These are phyloP conservation scores for Drosophila affinis DNA, from an alignment of 2,888 invertebrate species.

Conservation along the genomic window DNA sequence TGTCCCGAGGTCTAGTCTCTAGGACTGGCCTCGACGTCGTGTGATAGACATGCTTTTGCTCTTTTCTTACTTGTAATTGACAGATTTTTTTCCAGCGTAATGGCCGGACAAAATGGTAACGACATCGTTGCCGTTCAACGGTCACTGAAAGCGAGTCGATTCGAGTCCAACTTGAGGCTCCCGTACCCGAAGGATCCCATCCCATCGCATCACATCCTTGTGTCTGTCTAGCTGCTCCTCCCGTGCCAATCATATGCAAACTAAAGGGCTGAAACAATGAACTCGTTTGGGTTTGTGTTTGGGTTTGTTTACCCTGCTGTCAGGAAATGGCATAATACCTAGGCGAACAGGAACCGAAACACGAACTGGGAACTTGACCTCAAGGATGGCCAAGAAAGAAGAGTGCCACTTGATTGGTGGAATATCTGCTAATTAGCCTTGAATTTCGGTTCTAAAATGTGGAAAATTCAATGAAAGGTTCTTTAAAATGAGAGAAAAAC, in stretches of 20 bases:
- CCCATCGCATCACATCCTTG: too few species aligned
- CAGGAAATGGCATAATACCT: background rate
- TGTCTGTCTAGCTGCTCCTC: background rate
- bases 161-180: slow-evolving; percentile 14
- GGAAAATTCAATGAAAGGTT: too few species aligned
- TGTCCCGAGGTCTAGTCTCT: background rate
- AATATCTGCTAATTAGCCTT: background rate
- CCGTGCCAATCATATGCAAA: slow-evolving; percentile 39
- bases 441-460: too few species aligned
- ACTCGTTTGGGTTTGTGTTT: slow-evolving; percentile 3
- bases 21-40: slow-evolving; percentile 13
- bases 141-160: slow-evolving; percentile 11
- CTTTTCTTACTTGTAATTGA: slow-evolving; percentile 73
- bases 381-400: background rate
- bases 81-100: slow-evolving; percentile 72
- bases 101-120: slow-evolving; percentile 68
- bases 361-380: background rate
- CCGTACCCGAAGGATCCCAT: background rate
- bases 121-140: slow-evolving; percentile 41
- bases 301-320: background rate
- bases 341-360: background rate
- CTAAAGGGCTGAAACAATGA: slow-evolving; percentile 51
- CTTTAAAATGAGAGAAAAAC: too few species aligned
- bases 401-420: background rate
- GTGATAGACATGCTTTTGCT: slow-evolving; percentile 74